Evolutionary conservation across 2,888 invertebrate genomes (phyloP), one percentile per base, ranked within the genome.

Genomic region (Griposia aprilina): DNA sequence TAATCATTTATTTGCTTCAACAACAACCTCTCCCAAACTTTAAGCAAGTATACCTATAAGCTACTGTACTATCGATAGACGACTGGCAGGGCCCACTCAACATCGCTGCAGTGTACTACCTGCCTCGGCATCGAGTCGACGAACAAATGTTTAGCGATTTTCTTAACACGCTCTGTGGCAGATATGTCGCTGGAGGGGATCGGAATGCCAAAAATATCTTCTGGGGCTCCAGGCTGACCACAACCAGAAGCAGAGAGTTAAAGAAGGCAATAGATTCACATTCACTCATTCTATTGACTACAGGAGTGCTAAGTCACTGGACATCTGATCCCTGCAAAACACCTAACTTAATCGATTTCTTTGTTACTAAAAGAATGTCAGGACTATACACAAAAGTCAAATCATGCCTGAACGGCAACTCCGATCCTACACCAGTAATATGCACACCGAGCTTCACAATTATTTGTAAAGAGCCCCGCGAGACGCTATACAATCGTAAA

Each of bases 121-220:
- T 57, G 17, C 69, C 69, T n/a, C 10, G 41, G 41, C 69, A 55
- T 52, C 69, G 69, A 10, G 17, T 69, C 15, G 17, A 57, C n/a
- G 41, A 57, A 55, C 55, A 55, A n/a, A 69, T 57, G 57, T 69
- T 57, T 17, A 26, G n/a, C n/a, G 55, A 68, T 15, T 68, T 68
- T 23, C 15, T 55, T n/a, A 30, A 55, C 36, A 55, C 52, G 8
- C 57, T 69, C 15, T 57, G 55, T 17, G 55, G 57, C 17, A 36
- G 69, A n/a, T 57, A 55, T n/a, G 30, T 60, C 30, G 17, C 60
- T 60, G 60, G 17, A 60, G 17, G 60, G 17, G 60, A 60, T 20
- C 26, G 26, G 60, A 60, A 60, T 10, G 60, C 60, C 59, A 60
- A 30, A 60, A 20, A 60, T 30, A 26, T 20, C 30, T 30, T 60